Conservation (phyloP, 1,140 invertebrate genomes). For the Bombyx mori region DNA sequence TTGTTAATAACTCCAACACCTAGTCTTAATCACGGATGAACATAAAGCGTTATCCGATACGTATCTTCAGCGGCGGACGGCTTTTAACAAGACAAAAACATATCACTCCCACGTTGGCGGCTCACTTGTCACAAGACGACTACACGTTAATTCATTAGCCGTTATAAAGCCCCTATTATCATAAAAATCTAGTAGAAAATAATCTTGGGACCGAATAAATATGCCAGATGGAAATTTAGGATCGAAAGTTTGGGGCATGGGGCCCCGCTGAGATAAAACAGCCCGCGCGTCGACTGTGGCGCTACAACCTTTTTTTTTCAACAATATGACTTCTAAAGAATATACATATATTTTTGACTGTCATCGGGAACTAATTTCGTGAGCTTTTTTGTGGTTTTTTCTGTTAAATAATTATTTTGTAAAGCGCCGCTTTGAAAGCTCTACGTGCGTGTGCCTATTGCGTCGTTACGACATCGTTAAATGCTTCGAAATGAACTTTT, state of each 20-base stretch:
- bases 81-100: neutral
- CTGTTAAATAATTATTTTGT: conserved; percentile 51
- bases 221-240: conserved; percentile 61
- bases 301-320: conserved; percentile 41
- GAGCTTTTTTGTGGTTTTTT: conserved; percentile 54
- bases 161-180: conserved; percentile 53
- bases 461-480: too few species aligned
- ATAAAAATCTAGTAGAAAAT: conserved; percentile 67
- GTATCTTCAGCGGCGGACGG: neutral
- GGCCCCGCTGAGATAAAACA: conserved; percentile 49
- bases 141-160: conserved; percentile 57
- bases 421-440: conserved; percentile 22
- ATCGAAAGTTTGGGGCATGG: conserved; percentile 28
- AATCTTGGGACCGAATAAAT: conserved; percentile 60
- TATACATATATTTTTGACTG: conserved; percentile 60
- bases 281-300: conserved; percentile 48
- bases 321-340: conserved; percentile 25
- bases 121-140: conserved; percentile 36
- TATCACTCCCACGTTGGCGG: neutral
- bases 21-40: too few species aligned
- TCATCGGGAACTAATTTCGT: conserved; percentile 68
- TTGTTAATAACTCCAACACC: too few species aligned
- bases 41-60: too few species aligned
- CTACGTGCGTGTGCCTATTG: too few species aligned
- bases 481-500: too few species aligned